Conservation (phyloP, 2,888 invertebrate genomes). For the Tribolium freemani region DNA sequence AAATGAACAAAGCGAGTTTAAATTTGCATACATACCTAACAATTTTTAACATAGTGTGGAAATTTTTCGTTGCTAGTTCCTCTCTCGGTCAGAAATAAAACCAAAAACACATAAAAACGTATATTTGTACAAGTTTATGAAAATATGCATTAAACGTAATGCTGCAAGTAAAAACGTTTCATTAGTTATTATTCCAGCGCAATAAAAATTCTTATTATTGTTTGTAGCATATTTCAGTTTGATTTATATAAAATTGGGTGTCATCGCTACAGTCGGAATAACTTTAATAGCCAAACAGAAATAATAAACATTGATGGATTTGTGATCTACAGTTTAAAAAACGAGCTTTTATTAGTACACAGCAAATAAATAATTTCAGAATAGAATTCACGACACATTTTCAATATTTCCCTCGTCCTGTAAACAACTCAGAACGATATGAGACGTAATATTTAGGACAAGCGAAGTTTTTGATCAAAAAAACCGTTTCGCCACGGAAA, state of each 20-base stretch:
- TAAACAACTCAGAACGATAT: background rate
- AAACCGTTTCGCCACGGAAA: background rate
- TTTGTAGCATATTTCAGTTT: constrained; percentile 11
- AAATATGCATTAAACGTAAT: constrained; percentile 17
- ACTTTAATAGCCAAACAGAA: constrained; percentile 1
- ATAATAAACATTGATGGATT: constrained; percentile 19
- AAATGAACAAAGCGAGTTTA: background rate
- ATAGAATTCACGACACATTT: background rate
- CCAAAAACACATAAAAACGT: constrained; percentile 5
- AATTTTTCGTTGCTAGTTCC: background rate
- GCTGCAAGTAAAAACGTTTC: constrained; percentile 3
- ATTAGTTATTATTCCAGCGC: constrained; percentile 24
- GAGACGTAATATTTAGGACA: background rate
- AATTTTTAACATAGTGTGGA: background rate
- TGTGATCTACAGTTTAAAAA: background rate
- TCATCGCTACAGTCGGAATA: constrained; percentile 7
- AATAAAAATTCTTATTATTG: constrained; percentile 13
- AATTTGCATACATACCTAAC: background rate
- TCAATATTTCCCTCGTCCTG: no score
- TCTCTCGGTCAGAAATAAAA: background rate
- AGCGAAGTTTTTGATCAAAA: background rate
- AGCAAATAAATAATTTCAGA: constrained; percentile 6
- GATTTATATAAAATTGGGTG: constrained; percentile 5
- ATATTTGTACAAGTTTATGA: constrained; percentile 18
- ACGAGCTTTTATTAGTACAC: constrained; percentile 16